A percentile compares a stretch with the other conserved stretches of the same genome.
These are phyloP conservation scores for Enteromius treurensis DNA, from an alignment of 2,797 vertebrate species.

Conservation along the genomic window DNA sequence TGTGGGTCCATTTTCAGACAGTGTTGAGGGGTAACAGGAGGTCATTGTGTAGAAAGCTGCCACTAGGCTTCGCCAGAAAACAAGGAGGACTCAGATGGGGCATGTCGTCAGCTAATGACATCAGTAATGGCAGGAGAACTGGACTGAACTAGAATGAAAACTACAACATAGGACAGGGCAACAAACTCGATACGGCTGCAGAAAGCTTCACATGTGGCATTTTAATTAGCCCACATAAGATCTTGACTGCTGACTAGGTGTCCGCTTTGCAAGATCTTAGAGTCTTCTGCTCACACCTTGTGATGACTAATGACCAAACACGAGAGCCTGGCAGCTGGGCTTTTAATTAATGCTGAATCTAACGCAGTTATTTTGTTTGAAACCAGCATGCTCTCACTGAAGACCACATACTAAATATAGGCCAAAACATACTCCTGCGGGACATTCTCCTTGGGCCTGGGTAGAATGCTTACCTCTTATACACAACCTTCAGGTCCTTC, in stretches of 20 bases:
- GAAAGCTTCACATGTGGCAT: background rate
- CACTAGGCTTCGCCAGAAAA: slow-evolving; percentile 14
- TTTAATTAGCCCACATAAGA: slow-evolving; percentile 11
- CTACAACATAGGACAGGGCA: background rate
- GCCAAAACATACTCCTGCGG: background rate
- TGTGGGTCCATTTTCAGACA: background rate
- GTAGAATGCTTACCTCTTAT: slow-evolving; percentile 85
- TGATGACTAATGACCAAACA: slow-evolving; percentile 16
- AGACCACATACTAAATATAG: background rate
- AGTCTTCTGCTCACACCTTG: background rate
- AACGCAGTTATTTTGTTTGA: background rate
- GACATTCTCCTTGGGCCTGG: background rate
- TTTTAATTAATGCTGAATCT: slow-evolving; percentile 16
- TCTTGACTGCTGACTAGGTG: background rate
- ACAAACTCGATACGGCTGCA: background rate
- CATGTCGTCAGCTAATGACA: slow-evolving; percentile 29
- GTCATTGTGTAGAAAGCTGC: slow-evolving; percentile 12
- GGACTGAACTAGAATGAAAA: slow-evolving; percentile 7
- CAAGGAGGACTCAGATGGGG: slow-evolving; percentile 6
- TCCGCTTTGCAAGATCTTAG: background rate
- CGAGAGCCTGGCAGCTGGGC: background rate
- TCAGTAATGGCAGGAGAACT: slow-evolving; percentile 8
- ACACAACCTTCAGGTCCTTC: slow-evolving; percentile 97
- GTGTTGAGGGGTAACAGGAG: background rate
- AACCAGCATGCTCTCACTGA: background rate